Conservation (phyloP, 2,113 vertebrate genomes). For the Micronycteris hirsuta region DNA sequence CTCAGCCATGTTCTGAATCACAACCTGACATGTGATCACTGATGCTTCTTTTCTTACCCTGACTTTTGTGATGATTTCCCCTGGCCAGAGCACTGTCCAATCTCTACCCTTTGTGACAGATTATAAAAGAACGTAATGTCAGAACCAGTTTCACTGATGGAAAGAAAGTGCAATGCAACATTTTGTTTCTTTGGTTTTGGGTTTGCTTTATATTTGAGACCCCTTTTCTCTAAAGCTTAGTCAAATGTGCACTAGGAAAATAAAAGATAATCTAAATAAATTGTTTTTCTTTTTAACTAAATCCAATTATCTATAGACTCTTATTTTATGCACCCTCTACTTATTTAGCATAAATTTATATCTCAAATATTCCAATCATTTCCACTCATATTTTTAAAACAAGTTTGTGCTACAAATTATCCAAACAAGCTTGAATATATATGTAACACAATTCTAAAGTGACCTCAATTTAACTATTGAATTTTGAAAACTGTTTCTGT, state of each 20-base stretch:
- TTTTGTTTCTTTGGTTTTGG: background rate
- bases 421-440: background rate
- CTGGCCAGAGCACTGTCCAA: background rate
- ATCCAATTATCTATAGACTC: background rate
- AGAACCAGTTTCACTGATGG: no score
- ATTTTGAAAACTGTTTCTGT: background rate
- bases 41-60: background rate
- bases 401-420: background rate
- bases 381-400: background rate
- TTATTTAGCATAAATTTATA: background rate
- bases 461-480: background rate
- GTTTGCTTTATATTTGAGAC: background rate
- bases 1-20: background rate
- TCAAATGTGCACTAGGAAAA: background rate
- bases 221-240: background rate
- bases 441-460: background rate
- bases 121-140: background rate
- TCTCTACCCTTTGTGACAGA: background rate
- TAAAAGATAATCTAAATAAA: background rate
- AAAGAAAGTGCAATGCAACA: background rate
- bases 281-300: background rate
- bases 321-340: background rate
- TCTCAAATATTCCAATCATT: background rate
- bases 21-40: background rate
- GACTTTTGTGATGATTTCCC: background rate